Base-by-base conservation (phyloP, 1,140 invertebrate genomes). In the Heliconius hewitsoni region DNA sequence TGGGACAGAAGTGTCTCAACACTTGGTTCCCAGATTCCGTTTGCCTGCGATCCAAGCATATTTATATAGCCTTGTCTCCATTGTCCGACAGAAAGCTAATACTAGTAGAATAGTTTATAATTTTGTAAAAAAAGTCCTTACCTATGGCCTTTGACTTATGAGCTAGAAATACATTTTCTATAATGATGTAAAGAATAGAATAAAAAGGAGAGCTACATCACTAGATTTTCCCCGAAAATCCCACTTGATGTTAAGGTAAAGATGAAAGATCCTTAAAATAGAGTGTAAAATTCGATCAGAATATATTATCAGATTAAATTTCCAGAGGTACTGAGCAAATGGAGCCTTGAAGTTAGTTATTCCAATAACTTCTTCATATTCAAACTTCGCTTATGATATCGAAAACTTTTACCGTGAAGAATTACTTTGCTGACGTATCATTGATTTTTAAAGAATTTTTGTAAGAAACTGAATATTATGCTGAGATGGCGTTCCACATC, bases 381-480 rank as follows among this genome's bases (percentile, higher is more conserved):
- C 71, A 37, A 72, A 72, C 71, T 72, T 72, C 71, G 71, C 71
- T 72, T 66, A 66, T 30, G 71, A 72, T 72, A 72, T 72, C 71
- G 60, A 39, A 72, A 72, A 72, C 71, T 72, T 72, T 72, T 39
- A 42, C 71, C 8, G 71, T 39, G 71, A 72, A 72, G 71, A 72
- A 72, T 72, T 72, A 72, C 71, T 72, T 72, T 72, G 71, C 71
- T 72, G 71, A 72, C 71, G 71, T 39, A 42, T 72, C 71, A 39
- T 72, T 72, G 71, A 72, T 72, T 72, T 72, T 72, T 72, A 72
- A 72, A 42, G 37, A 72, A 72, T 42, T 37, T 72, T 72, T 66
- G 60, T 66, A 66, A 66, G 60, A 30, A 66, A 66, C 60, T 66
- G 60, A 66, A 66, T 66, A 66, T 66, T 27, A 66, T 27, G 60